Conservation (phyloP, 1,140 invertebrate genomes). For the Branchinecta lynchi region DNA sequence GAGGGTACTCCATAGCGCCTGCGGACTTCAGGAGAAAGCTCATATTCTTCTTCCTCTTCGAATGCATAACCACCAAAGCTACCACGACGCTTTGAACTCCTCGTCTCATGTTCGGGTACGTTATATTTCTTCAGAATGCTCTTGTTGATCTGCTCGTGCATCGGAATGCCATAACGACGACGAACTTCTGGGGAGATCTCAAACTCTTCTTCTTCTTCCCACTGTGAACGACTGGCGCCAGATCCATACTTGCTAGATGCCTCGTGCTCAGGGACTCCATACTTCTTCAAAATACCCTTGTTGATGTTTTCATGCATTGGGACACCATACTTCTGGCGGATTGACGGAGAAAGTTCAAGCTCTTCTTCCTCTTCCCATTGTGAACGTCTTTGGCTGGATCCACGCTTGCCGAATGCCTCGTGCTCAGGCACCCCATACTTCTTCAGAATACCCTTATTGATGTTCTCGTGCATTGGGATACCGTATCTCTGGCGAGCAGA, state of each 20-base stretch:
- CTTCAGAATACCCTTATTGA: too few relatives aligned
- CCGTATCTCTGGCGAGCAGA: too few relatives aligned
- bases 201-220: background rate
- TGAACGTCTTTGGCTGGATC: too few relatives aligned
- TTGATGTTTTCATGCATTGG: background rate
- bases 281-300: background rate
- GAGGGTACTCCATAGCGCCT: background rate
- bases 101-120: background rate
- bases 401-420: too few relatives aligned
- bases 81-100: background rate
- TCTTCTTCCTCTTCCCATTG: background rate
- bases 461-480: too few relatives aligned
- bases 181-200: background rate
- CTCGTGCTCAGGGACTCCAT: background rate
- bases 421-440: too few relatives aligned
- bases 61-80: background rate
- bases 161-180: background rate
- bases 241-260: too few relatives aligned
- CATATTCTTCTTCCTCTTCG: constrained; percentile 4
- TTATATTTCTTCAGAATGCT: background rate
- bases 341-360: background rate
- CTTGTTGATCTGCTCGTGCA: background rate
- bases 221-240: too few relatives aligned
- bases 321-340: background rate
- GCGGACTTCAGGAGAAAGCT: background rate